Conservation (phyloP, 2,113 vertebrate species). For the cattle (Bos taurus) region DNA sequence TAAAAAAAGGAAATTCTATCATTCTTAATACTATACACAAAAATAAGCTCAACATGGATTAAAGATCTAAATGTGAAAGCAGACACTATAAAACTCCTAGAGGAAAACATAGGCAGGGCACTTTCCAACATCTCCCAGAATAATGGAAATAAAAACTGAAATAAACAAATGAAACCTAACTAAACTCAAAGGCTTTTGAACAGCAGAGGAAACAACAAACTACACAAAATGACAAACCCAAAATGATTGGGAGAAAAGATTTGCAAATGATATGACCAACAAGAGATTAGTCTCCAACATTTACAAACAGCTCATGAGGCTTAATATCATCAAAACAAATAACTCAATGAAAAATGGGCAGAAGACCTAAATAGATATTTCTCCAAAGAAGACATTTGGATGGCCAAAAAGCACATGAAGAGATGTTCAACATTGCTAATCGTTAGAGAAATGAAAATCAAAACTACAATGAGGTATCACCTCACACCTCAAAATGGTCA, state of each 20-base stretch:
- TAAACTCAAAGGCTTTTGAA: too few species aligned
- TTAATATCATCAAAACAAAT: background rate
- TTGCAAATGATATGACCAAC: background rate
- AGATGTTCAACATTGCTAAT: background rate
- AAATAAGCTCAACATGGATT: too few species aligned
- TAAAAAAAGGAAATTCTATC: too few species aligned
- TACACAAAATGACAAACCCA: background rate
- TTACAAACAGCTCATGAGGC: background rate
- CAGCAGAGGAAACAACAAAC: background rate
- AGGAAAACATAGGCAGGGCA: too few species aligned
- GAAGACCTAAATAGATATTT: background rate
- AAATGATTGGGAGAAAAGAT: background rate
- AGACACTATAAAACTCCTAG: too few species aligned
- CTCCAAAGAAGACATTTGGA: background rate
- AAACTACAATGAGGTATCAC: background rate
- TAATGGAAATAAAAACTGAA: too few species aligned
- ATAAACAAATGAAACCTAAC: too few species aligned
- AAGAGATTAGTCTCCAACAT: background rate
- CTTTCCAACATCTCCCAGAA: too few species aligned
- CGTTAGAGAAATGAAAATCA: background rate
- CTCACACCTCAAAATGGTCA: background rate
- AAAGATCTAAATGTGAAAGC: too few species aligned
- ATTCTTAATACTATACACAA: too few species aligned
- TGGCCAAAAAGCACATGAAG: background rate
- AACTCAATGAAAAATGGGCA: background rate